Conservation (phyloP, 2,888 invertebrate species). For the Apocheima hispidaria region DNA sequence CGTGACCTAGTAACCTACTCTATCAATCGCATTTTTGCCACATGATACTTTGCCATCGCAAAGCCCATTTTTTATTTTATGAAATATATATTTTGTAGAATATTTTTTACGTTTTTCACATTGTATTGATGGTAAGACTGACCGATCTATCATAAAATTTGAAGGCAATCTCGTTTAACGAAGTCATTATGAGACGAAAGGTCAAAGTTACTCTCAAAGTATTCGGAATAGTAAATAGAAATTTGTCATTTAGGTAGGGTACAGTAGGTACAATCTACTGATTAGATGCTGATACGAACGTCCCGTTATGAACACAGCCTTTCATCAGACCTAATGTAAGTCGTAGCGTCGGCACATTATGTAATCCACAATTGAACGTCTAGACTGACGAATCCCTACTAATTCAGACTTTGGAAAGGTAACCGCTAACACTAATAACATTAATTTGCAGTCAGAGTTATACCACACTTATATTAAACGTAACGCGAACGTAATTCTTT, state of each 20-base stretch:
- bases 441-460: conserved; percentile 24
- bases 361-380: conserved; percentile 34
- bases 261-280: not conserved
- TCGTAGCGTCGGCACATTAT: conserved; percentile 6
- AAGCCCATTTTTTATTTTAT: conserved; percentile 5
- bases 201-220: not conserved
- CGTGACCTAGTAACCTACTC: conserved; percentile 21
- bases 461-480: not conserved
- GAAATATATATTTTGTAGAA: not conserved
- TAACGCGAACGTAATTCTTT: not conserved
- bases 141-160: no score
- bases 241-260: not conserved
- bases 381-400: conserved; percentile 30
- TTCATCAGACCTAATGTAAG: conserved; percentile 17
- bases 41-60: conserved; percentile 2
- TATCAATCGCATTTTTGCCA: conserved; percentile 20
- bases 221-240: not conserved
- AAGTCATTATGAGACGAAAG: not conserved
- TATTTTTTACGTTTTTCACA: not conserved
- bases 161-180: no score
- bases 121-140: not conserved
- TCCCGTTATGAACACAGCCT: conserved; percentile 11
- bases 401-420: conserved; percentile 28
- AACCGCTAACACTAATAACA: conserved; percentile 28
- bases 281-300: conserved; percentile 13